Evolutionary conservation across 2,888 invertebrate species (phyloP).

Genomic region (Cinara cedri): DNA sequence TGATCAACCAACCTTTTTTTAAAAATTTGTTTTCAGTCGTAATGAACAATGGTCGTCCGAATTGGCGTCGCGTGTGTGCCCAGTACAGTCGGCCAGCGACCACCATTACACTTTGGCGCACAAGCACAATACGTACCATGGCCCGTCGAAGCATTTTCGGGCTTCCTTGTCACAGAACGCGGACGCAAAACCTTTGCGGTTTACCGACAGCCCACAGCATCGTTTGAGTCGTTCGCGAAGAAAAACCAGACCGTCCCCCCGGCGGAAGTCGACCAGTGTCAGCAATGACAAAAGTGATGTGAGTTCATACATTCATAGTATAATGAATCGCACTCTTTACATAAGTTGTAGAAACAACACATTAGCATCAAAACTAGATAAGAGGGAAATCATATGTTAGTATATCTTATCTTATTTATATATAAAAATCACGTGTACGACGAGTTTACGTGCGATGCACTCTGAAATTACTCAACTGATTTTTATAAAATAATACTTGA

Average conservation of each 20-base stretch:
- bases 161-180: constrained; percentile 66
- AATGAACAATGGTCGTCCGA: neutral
- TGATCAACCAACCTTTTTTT: too few relatives aligned
- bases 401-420: too few relatives aligned
- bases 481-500: too few relatives aligned
- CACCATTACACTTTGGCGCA: constrained; percentile 64
- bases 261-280: constrained; percentile 75
- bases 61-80: neutral
- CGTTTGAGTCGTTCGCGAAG: constrained; percentile 67
- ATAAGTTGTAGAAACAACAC: too few relatives aligned
- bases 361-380: too few relatives aligned
- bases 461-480: too few relatives aligned
- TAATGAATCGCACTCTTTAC: too few relatives aligned
- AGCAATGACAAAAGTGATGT: constrained; percentile 64
- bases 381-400: too few relatives aligned
- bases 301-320: constrained; percentile 52
- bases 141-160: constrained; percentile 77
- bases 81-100: neutral
- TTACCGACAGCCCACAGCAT: constrained; percentile 78
- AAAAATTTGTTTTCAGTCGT: neutral
- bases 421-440: too few relatives aligned
- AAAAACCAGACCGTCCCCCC: constrained; percentile 71
- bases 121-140: constrained; percentile 89
- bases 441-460: too few relatives aligned
- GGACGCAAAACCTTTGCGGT: constrained; percentile 69